Percentiles rank a stretch among this genome's conserved stretches.
These are phyloP conservation scores for Cepaea nemoralis DNA, from an alignment of 1,140 invertebrate species.

Conservation along the genomic window DNA sequence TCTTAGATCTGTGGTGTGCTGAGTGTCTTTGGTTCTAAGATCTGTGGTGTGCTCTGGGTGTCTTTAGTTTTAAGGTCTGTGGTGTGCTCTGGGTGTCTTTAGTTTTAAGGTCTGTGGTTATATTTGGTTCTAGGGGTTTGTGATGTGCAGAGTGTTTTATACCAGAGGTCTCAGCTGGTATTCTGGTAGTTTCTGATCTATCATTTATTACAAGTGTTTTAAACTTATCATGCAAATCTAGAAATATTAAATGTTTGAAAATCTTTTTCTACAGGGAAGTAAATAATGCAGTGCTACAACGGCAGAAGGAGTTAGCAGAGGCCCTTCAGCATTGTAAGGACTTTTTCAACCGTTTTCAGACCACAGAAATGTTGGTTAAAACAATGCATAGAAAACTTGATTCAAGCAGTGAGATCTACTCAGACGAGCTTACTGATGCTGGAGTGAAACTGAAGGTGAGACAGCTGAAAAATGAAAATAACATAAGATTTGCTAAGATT, in stretches of 20 bases:
- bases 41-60: no score
- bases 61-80: no score
- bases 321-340: conserved; percentile 82
- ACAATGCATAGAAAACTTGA: conserved; percentile 81
- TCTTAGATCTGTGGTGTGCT: no score
- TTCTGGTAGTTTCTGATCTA: no score
- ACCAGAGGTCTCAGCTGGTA: no score
- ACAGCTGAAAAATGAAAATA: background rate
- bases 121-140: no score
- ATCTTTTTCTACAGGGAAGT: conserved; percentile 73
- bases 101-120: no score
- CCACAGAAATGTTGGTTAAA: conserved; percentile 88
- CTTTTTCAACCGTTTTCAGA: conserved; percentile 84
- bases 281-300: conserved; percentile 67
- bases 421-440: conserved; percentile 83
- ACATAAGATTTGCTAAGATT: background rate
- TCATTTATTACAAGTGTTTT: no score
- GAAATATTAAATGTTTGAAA: background rate
- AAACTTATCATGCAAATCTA: no score
- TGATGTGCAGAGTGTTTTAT: no score
- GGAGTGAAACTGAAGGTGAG: conserved; percentile 82
- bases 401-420: conserved; percentile 84
- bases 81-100: no score
- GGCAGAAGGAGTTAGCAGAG: conserved; percentile 66
- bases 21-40: no score